Evolutionary conservation across 2,888 invertebrate genomes (phyloP), one percentile per base, ranked within the genome.

Genomic region (Bimastos eiseni): DNA sequence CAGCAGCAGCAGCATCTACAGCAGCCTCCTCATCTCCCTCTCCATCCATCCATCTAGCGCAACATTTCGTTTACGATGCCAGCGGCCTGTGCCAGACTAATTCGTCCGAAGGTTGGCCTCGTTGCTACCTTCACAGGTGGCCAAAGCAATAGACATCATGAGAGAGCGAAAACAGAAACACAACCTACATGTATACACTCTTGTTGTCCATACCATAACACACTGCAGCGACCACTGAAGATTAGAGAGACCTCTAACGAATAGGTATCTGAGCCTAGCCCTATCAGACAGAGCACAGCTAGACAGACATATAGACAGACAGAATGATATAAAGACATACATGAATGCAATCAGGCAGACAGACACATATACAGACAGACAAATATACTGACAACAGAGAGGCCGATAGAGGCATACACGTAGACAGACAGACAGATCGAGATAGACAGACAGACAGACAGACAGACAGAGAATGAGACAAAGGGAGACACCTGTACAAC

Each of bases 401-500:
- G 37, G 37, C n/a, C 17, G 21, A 89, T 3, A 89, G 37, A n/a
- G n/a, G n/a, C n/a, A n/a, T n/a, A n/a, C n/a, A n/a, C n/a, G n/a
- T n/a, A n/a, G n/a, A n/a, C n/a, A 89, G 41, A 89, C 24, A 41
- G 44, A 89, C 38, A 89, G 89, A 34, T 5, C n/a, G n/a, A n/a
- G n/a, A n/a, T 8, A 41, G 44, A 89, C 13, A 89, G n/a, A 37
- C 24, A 41, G 41, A 38, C 3, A 34, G n/a, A 38, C 19, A 89
- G 89, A 41, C 11, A 89, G 34, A 89, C 24, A 41, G 89, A 89
- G 8, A 30, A 13, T 41, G n/a, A 41, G 30, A 89, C 19, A 89
- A 5, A 41, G n/a, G 41, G 41, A 89, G 30, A 89, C 2, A 4
- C 30, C 3, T 4, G 21, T 5, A 89, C 37, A 86, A n/a, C 38